phyloP scores from a whole-genome alignment of 2,888 invertebrate species.

The Eupithecia tripunctaria region DNA sequence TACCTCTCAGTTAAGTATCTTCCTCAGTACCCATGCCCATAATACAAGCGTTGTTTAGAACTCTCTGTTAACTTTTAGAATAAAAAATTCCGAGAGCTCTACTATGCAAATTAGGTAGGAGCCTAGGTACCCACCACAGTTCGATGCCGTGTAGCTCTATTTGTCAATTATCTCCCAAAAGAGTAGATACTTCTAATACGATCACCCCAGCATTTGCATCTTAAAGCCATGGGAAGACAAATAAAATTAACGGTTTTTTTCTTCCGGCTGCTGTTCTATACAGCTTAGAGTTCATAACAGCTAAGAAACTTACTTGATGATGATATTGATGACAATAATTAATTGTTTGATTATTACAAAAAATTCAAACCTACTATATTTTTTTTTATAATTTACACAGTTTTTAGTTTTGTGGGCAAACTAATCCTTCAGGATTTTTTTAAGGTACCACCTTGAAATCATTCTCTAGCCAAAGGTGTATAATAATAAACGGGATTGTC shows the following conservation, averaged over 20 bases:
- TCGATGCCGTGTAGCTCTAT: not conserved
- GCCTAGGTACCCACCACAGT: not conserved
- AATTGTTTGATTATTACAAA: too few species aligned
- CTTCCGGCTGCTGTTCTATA: conserved; percentile 46
- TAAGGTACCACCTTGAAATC: too few species aligned
- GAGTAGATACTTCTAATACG: conserved; percentile 22
- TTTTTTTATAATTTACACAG: too few species aligned
- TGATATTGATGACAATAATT: not conserved
- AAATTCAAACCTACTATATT: too few species aligned
- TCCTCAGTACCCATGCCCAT: too few species aligned
- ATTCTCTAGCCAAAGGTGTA: too few species aligned
- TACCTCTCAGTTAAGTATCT: too few species aligned
- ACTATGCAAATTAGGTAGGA: too few species aligned
- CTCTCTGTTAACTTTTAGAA: not conserved
- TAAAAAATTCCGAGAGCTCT: not conserved
- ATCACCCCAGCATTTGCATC: conserved; percentile 38
- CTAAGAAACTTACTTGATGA: not conserved
- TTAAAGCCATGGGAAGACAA: conserved; percentile 66
- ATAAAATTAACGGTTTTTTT: conserved; percentile 77
- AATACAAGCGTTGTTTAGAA: too few species aligned
- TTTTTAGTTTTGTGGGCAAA: too few species aligned
- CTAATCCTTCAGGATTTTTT: too few species aligned
- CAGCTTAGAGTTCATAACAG: not conserved
- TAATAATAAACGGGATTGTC: too few species aligned
- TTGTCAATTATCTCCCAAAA: conserved; percentile 20